phyloP scores from a whole-genome alignment of 2,797 vertebrate species.

The Australoheros facetus region DNA sequence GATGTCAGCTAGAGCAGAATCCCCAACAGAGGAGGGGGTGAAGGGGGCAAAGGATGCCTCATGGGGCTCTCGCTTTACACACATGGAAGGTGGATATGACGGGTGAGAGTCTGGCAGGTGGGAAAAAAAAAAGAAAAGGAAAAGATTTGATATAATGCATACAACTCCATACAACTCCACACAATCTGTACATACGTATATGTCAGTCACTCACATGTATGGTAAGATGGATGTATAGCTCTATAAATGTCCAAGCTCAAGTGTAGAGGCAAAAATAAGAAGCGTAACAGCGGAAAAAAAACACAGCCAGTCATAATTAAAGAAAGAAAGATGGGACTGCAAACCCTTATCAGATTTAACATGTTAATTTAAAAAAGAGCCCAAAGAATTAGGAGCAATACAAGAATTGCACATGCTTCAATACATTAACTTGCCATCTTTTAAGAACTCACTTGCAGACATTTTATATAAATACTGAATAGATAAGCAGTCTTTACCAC shows the following conservation, averaged over 20 bases:
- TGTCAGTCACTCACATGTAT: constrained; percentile 54
- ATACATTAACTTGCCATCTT: constrained; percentile 15
- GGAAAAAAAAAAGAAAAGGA: constrained; percentile 46
- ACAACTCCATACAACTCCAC: constrained; percentile 54
- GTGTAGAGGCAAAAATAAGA: background rate
- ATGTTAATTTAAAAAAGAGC: constrained; percentile 12
- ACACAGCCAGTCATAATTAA: background rate
- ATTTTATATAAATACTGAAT: constrained; percentile 57
- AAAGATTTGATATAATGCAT: constrained; percentile 60
- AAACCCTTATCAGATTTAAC: constrained; percentile 19
- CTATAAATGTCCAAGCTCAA: constrained; percentile 2
- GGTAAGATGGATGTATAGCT: constrained; percentile 36
- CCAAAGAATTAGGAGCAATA: constrained; percentile 10
- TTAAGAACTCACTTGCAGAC: constrained; percentile 25
- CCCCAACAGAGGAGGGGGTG: constrained; percentile 86
- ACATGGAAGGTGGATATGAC: constrained; percentile 87
- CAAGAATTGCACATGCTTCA: constrained; percentile 5
- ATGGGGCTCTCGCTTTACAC: constrained; percentile 92
- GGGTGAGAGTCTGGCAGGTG: constrained; percentile 83
- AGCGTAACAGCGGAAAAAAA: background rate
- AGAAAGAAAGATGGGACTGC: constrained; percentile 5
- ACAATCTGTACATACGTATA: constrained; percentile 49
- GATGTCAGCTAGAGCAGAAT: constrained; percentile 86
- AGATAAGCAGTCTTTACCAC: constrained; percentile 60
- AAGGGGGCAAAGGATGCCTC: constrained; percentile 93